A percentile compares a stretch with the other conserved stretches of the same genome.
These are phyloP conservation scores for Matsumurasca onukii DNA, from an alignment of 1,140 invertebrate species.

Conservation along the genomic window DNA sequence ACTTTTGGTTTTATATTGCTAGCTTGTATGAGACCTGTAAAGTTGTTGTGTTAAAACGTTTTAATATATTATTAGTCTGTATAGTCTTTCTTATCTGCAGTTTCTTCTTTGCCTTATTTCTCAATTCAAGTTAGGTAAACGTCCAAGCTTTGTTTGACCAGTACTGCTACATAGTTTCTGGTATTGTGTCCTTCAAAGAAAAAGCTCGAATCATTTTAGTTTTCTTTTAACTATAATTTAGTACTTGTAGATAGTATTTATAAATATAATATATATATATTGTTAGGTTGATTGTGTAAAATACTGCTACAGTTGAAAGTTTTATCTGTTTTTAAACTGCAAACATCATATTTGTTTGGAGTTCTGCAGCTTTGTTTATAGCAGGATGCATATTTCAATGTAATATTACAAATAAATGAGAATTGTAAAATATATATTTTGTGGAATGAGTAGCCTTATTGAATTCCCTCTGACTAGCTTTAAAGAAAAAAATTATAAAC, in stretches of 20 bases:
- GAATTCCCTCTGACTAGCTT: background rate
- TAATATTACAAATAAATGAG: slow-evolving; percentile 16
- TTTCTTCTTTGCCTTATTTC: too few relatives aligned
- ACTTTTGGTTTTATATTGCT: slow-evolving; percentile 16
- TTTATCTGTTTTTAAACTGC: background rate
- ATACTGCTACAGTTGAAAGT: slow-evolving; percentile 1
- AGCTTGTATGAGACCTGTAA: background rate
- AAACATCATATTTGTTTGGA: slow-evolving; percentile 23
- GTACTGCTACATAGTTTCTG: background rate
- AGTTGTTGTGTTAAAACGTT: background rate
- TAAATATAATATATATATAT: background rate
- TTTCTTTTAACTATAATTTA: background rate
- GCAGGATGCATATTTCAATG: slow-evolving; percentile 13
- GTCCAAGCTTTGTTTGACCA: background rate
- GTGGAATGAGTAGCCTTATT: slow-evolving; percentile 11
- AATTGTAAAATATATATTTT: slow-evolving; percentile 27
- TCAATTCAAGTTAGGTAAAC: too few relatives aligned
- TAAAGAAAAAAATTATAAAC: too few relatives aligned
- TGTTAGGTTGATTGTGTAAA: slow-evolving; percentile 5
- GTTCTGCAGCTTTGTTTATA: slow-evolving; percentile 17
- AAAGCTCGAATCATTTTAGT: background rate
- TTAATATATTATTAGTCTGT: background rate
- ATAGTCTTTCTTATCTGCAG: too few relatives aligned
- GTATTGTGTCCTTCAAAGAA: background rate
- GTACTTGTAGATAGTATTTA: slow-evolving; percentile 13